Evolutionary conservation across 1,140 invertebrate species (phyloP).

Genomic region (Trichonephila inaurata): DNA sequence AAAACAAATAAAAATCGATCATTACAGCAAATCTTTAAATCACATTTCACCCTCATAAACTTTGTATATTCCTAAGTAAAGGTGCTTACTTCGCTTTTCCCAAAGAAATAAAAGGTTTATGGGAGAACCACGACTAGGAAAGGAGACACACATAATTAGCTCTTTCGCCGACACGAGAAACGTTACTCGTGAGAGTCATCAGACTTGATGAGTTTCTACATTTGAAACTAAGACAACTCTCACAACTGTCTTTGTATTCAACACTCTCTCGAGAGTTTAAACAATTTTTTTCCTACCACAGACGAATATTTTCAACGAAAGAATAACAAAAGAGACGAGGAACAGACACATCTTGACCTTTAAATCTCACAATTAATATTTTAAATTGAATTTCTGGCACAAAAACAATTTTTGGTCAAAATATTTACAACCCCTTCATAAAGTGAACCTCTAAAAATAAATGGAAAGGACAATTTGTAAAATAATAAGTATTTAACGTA

Average conservation of each 20-base stretch:
- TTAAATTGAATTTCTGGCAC: no score
- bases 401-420: no score
- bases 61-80: background rate
- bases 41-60: background rate
- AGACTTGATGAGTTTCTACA: background rate
- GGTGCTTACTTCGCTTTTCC: background rate
- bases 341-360: no score
- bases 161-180: slow-evolving; percentile 7
- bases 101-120: background rate
- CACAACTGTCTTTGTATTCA: background rate
- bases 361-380: no score
- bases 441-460: no score
- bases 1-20: background rate
- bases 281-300: background rate
- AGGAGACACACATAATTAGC: background rate
- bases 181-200: background rate
- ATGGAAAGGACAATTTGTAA: no score
- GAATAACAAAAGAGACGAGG: no score
- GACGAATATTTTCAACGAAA: no score
- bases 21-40: background rate
- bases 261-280: background rate
- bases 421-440: no score
- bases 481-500: no score
- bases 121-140: background rate
- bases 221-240: background rate